Evolutionary conservation across 2,797 vertebrate species (phyloP).

Genomic region (Octomys mimax): DNA sequence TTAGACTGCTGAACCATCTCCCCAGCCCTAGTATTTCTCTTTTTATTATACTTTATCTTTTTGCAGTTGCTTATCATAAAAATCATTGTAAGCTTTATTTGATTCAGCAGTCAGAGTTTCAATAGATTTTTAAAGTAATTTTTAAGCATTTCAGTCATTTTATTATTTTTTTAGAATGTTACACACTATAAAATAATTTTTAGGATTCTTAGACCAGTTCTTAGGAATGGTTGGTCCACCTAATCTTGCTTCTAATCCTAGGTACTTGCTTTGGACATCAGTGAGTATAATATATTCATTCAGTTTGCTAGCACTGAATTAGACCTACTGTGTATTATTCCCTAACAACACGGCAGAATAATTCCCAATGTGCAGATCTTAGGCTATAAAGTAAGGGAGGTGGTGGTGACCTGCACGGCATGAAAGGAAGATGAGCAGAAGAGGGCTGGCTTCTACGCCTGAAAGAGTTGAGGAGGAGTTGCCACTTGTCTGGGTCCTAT

Average conservation of each 20-base stretch:
- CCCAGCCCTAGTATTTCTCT: neutral
- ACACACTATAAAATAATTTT: neutral
- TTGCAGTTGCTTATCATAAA: neutral
- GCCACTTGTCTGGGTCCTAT: too few relatives aligned
- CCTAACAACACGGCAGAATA: too few relatives aligned
- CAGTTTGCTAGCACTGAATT: neutral
- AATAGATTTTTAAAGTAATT: neutral
- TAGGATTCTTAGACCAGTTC: neutral
- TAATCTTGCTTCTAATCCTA: neutral
- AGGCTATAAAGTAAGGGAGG: neutral
- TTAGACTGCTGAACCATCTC: too few relatives aligned
- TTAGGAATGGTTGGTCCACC: neutral
- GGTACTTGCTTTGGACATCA: neutral
- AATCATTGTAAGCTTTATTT: neutral
- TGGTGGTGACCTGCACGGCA: fast-evolving
- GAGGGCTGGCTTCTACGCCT: neutral
- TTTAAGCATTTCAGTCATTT: neutral
- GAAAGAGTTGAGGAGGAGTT: neutral
- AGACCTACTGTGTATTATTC: neutral
- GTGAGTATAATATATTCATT: neutral
- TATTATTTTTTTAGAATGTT: neutral
- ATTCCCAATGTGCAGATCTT: neutral
- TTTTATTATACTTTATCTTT: neutral
- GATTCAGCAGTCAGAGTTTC: neutral
- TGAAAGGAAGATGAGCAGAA: neutral